phyloP scores from a whole-genome alignment of 1,140 invertebrate species.

The Rhysida immarginata region DNA sequence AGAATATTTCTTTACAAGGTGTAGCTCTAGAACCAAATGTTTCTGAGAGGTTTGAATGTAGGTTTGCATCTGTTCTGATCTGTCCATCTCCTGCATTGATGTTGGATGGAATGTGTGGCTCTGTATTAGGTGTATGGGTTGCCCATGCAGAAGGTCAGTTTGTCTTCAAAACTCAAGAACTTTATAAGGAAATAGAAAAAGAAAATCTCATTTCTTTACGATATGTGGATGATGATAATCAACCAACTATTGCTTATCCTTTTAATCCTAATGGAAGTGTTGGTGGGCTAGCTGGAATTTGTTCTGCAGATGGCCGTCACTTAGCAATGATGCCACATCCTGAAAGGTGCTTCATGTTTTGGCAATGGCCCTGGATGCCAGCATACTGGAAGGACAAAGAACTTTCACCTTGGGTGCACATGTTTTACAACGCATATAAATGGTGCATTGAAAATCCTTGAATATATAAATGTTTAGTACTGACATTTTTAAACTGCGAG shows the following conservation, averaged over 20 bases:
- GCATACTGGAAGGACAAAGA: slow-evolving; percentile 30
- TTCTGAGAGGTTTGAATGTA: neutral
- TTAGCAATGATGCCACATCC: slow-evolving; percentile 97
- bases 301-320: slow-evolving; percentile 77
- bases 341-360: slow-evolving; percentile 66
- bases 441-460: slow-evolving; percentile 40
- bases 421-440: slow-evolving; percentile 79
- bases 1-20: neutral
- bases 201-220: slow-evolving; percentile 53
- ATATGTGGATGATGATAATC: slow-evolving; percentile 66
- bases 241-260: slow-evolving; percentile 65
- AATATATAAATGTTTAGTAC: neutral
- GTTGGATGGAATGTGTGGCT: slow-evolving; percentile 69
- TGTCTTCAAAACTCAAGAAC: slow-evolving; percentile 32
- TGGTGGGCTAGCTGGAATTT: slow-evolving; percentile 70
- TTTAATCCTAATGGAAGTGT: slow-evolving; percentile 85
- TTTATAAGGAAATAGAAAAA: slow-evolving; percentile 40
- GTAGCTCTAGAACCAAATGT: neutral
- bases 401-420: slow-evolving; percentile 71
- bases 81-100: slow-evolving; percentile 44
- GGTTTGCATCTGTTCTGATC: neutral
- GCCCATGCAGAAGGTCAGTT: slow-evolving; percentile 86
- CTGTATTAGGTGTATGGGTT: slow-evolving; percentile 79
- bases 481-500: too few relatives aligned
- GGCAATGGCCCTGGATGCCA: slow-evolving; percentile 69